Conservation (phyloP, 2,113 vertebrate genomes). For the Vulpes ferrilata region DNA sequence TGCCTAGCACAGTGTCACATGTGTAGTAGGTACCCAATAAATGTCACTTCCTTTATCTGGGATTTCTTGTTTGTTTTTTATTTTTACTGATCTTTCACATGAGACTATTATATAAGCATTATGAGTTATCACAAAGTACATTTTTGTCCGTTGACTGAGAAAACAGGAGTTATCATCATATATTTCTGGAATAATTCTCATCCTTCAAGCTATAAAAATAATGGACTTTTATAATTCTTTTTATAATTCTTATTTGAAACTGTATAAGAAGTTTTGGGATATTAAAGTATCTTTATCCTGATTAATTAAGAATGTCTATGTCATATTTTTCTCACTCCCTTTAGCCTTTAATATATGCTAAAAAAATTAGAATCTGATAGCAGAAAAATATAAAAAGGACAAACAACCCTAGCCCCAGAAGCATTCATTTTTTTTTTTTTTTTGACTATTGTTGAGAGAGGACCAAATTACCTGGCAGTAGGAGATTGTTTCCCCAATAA, state of each 20-base stretch:
- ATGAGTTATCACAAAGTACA: not conserved
- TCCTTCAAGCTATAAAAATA: not conserved
- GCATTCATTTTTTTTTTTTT: not conserved
- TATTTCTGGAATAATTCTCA: not conserved
- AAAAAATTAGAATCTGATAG: not conserved
- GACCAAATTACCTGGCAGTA: not conserved
- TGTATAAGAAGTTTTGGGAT: not conserved
- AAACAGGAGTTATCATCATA: not conserved
- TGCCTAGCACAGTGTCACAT: not conserved
- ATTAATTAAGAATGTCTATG: not conserved
- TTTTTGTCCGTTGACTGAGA: not conserved
- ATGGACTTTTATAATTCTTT: not conserved
- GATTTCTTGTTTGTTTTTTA: not conserved
- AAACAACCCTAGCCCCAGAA: not conserved
- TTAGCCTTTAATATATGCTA: not conserved
- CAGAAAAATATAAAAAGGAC: not conserved
- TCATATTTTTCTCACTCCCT: not conserved
- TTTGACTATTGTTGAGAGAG: not conserved
- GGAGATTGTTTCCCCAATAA: not conserved
- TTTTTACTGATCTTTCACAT: constrained; percentile 38
- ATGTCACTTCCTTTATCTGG: not conserved
- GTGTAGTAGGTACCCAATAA: not conserved
- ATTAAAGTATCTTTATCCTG: not conserved
- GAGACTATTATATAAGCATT: not conserved
- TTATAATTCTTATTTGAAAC: constrained; percentile 11